Evolutionary conservation across 1,140 invertebrate genomes (phyloP), one percentile per base, ranked within the genome.

Genomic region (Trichonephila inaurata): DNA sequence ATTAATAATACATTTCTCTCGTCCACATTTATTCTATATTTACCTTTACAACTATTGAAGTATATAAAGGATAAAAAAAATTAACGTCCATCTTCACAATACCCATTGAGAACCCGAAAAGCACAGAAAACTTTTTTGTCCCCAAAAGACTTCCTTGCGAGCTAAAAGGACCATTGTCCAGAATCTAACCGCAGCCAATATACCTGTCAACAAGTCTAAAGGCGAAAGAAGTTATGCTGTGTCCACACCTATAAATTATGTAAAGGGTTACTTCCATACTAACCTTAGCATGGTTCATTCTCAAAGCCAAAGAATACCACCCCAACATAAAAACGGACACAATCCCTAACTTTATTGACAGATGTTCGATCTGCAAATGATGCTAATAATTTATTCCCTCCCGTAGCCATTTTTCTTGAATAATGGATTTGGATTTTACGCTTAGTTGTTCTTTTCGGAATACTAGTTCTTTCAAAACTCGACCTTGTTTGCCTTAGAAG

Each of bases 341-440:
- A n/a, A 60, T 7, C 82, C 44, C 90, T 24, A 19, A 44, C 61
- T 8, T 33, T 18, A 72, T 69, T 86, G 91, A 92, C 91, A 92
- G 91, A 51, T 92, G 91, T 24, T 87, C n/a, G 16, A n/a, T 21
- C n/a, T 21, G 28, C 91, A 92, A 92, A 92, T 92, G 91, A 92
- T 72, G 91, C 62, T 72, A 92, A 92, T 92, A 86, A 92, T 83
- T 87, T 72, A 92, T 87, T 83, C 83, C 83, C 64, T 16, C 28
- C n/a, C 18, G 81, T 18, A 14, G 83, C 58, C 83, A 87, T 92
- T 86, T 87, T 92, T 60, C 44, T 83, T 69, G 28, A 92, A 87
- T 51, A 51, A 51, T 77, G 64, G 40, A 92, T 87, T 18, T 19
- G 8, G 91, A 44, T 87, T 87, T 92, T 92, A 92, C 91, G 91